Evolutionary conservation across 2,888 invertebrate genomes (phyloP).

Genomic region (Scaptomyza flava): DNA sequence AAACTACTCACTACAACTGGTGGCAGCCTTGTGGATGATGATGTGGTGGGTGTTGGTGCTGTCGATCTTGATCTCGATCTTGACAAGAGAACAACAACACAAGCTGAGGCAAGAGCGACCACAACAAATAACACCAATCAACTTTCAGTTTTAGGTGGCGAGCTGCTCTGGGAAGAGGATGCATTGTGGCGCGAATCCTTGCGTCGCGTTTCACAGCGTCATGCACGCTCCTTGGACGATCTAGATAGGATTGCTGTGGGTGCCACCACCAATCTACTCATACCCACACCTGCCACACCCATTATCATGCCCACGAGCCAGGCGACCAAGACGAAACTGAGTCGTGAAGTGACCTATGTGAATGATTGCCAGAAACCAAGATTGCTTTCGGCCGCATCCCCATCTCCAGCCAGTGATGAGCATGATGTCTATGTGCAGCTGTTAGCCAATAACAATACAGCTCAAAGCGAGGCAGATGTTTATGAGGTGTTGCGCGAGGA

Average conservation of each 20-base stretch:
- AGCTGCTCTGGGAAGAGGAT: conserved; percentile 93
- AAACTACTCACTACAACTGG: conserved; percentile 56
- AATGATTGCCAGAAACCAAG: conserved; percentile 88
- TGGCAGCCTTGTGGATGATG: conserved; percentile 61
- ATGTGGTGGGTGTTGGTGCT: conserved; percentile 33
- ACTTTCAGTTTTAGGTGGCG: conserved; percentile 85
- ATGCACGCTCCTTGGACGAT: conserved; percentile 93
- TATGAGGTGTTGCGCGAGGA: conserved; percentile 84
- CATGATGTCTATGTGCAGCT: conserved; percentile 83
- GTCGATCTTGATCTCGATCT: conserved; percentile 24
- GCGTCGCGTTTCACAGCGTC: conserved; percentile 91
- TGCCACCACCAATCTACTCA: conserved; percentile 11
- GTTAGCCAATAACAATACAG: conserved; percentile 43
- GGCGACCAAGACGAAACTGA: conserved; percentile 85
- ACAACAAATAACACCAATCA: conserved; percentile 62
- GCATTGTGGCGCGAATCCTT: conserved; percentile 92
- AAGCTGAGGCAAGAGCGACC: conserved; percentile 5
- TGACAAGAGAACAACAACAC: conserved; percentile 33
- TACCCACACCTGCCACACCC: conserved; percentile 40
- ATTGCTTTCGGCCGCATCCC: conserved; percentile 51
- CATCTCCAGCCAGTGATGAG: conserved; percentile 57
- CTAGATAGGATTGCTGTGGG: conserved; percentile 86
- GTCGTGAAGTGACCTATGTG: conserved; percentile 91
- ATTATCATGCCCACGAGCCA: conserved; percentile 39
- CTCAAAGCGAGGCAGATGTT: conserved; percentile 74